Percentiles rank a stretch among this genome's conserved stretches.
These are phyloP conservation scores for Aricia agestis DNA, from an alignment of 1,140 invertebrate species.

Conservation along the genomic window DNA sequence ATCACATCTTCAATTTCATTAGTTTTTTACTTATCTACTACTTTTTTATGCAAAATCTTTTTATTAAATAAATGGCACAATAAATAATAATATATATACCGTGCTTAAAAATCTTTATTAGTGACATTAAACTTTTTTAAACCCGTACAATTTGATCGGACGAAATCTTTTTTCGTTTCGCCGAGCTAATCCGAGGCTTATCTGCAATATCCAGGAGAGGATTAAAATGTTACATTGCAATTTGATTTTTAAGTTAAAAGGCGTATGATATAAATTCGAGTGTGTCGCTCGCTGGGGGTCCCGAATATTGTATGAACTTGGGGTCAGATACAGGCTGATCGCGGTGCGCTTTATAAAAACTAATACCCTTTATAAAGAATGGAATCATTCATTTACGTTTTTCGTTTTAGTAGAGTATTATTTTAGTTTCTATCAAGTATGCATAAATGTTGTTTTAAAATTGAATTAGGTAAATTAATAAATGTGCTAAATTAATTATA, in stretches of 20 bases:
- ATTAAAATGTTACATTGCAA: slow-evolving; percentile 23
- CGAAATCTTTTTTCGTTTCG: slow-evolving; percentile 32
- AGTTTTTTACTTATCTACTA: too few relatives aligned
- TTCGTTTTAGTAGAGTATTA: too few relatives aligned
- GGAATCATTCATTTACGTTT: too few relatives aligned
- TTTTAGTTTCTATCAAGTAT: too few relatives aligned
- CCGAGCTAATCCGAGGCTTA: slow-evolving; percentile 60
- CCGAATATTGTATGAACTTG: slow-evolving; percentile 38
- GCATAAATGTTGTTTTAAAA: too few relatives aligned
- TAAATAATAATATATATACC: too few relatives aligned
- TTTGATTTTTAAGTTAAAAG: slow-evolving; percentile 26
- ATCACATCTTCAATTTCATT: too few relatives aligned
- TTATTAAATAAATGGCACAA: too few relatives aligned
- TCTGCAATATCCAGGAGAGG: slow-evolving; percentile 47
- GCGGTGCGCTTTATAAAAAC: neutral
- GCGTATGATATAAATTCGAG: slow-evolving; percentile 31
- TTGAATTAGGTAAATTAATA: too few relatives aligned
- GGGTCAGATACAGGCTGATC: neutral
- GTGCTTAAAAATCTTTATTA: neutral
- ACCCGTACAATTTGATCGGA: slow-evolving; percentile 9
- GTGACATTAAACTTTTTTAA: neutral
- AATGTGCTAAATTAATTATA: too few relatives aligned
- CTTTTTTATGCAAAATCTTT: too few relatives aligned
- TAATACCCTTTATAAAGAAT: too few relatives aligned
- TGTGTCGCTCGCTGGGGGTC: slow-evolving; percentile 28